Percentiles rank a stretch among this genome's conserved stretches.
Evolutionary conservation across 2,113 vertebrate genomes (phyloP).

Genomic region (Oenanthe melanoleuca): DNA sequence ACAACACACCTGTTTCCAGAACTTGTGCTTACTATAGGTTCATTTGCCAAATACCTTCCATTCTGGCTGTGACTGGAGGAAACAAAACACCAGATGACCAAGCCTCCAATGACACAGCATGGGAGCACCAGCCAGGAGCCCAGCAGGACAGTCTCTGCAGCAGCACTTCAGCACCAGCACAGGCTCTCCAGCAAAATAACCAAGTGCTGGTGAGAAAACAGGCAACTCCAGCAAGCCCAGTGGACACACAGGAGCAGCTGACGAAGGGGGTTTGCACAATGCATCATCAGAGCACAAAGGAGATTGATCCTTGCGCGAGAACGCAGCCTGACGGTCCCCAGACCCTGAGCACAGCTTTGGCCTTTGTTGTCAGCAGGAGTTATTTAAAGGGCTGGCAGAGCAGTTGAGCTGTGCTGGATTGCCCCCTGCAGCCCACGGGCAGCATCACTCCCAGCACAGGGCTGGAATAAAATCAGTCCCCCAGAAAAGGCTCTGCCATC

Average conservation of each 20-base stretch:
- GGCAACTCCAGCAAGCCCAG: background rate
- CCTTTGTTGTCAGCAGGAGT: conserved; percentile 67
- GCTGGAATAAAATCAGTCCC: background rate
- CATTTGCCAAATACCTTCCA: background rate
- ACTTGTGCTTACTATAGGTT: background rate
- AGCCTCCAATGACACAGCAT: background rate
- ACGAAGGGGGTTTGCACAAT: background rate
- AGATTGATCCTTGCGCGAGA: conserved; percentile 46
- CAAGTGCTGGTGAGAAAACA: accelerated
- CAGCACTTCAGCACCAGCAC: background rate
- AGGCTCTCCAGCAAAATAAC: background rate
- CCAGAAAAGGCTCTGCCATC: background rate
- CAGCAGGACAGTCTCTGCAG: accelerated
- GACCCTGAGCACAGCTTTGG: conserved; percentile 26
- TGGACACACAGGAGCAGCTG: background rate
- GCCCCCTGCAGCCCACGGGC: conserved; percentile 70
- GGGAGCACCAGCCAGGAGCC: background rate
- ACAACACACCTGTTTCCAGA: background rate
- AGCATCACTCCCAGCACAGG: background rate
- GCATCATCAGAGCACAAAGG: conserved; percentile 62
- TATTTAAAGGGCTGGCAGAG: background rate
- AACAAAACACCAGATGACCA: background rate
- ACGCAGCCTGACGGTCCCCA: conserved; percentile 33
- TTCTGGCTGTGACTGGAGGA: background rate
- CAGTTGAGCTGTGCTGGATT: conserved; percentile 68